These are phyloP conservation scores for Trachelus iudaicus DNA, from an alignment of 2,888 invertebrate species.

Conservation along the genomic window DNA sequence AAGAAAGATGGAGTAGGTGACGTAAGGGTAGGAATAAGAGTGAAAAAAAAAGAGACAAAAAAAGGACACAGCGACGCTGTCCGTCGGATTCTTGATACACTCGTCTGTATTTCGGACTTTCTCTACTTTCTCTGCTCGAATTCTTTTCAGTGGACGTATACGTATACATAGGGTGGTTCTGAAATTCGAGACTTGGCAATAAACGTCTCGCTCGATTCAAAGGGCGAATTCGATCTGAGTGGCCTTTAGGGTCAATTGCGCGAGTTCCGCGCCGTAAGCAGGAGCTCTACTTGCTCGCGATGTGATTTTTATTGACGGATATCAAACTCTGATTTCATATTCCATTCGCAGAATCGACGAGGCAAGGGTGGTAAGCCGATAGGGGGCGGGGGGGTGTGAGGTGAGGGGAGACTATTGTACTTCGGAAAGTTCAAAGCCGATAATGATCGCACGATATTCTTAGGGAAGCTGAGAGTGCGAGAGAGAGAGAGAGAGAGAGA, in stretches of 20 bases:
- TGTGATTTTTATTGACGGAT: conserved; percentile 28
- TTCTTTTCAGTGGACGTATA: neutral
- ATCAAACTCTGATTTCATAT: conserved; percentile 24
- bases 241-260: neutral
- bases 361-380: neutral
- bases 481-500: neutral
- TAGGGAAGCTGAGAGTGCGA: conserved; percentile 19
- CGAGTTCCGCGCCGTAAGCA: neutral
- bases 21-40: neutral
- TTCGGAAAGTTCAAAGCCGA: conserved; percentile 15
- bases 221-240: neutral
- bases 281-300: neutral
- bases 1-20: neutral
- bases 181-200: neutral
- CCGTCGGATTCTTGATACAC: neutral
- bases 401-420: conserved; percentile 10
- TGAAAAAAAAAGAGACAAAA: neutral
- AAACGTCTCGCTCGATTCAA: neutral
- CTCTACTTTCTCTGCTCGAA: neutral
- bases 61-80: neutral
- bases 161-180: neutral
- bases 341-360: conserved; percentile 10
- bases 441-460: conserved; percentile 41
- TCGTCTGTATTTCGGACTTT: neutral
- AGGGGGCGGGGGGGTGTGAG: neutral